A percentile compares a stretch with the other conserved stretches of the same genome.
phyloP scores from a whole-genome alignment of 2,113 vertebrate genomes.

The Nyctereutes procyonoides region DNA sequence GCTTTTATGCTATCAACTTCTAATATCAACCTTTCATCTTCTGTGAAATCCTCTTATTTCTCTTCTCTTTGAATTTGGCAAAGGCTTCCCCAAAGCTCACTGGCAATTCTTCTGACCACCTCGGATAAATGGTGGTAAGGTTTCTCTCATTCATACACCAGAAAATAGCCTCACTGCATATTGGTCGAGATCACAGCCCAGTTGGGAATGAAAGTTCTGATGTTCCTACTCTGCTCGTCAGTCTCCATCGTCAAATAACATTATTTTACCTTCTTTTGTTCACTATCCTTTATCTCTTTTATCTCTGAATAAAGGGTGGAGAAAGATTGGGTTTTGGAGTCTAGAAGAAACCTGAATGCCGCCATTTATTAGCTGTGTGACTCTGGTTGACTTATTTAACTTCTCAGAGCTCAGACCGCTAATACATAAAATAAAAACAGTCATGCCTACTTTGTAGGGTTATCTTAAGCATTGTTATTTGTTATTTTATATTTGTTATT shows the following conservation, averaged over 20 bases:
- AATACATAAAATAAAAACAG: not conserved
- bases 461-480: not conserved
- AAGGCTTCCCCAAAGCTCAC: not conserved
- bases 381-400: not conserved
- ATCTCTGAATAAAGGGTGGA: not conserved
- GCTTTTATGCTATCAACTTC: not conserved
- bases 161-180: not conserved
- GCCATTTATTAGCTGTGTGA: not conserved
- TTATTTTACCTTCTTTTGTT: not conserved
- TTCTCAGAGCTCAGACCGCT: not conserved
- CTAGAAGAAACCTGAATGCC: not conserved
- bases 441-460: not conserved
- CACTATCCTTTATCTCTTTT: not conserved
- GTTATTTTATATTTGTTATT: not conserved
- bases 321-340: not conserved
- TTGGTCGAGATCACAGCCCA: not conserved
- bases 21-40: not conserved
- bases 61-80: conserved; percentile 13
- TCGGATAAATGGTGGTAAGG: not conserved
- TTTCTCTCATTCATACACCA: not conserved
- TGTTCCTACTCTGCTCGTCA: not conserved
- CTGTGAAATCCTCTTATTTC: not conserved
- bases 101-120: not conserved
- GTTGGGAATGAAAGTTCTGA: not conserved
- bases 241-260: not conserved